Base-by-base conservation (phyloP, 1,140 invertebrate species). In the Apolygus lucorum region DNA sequence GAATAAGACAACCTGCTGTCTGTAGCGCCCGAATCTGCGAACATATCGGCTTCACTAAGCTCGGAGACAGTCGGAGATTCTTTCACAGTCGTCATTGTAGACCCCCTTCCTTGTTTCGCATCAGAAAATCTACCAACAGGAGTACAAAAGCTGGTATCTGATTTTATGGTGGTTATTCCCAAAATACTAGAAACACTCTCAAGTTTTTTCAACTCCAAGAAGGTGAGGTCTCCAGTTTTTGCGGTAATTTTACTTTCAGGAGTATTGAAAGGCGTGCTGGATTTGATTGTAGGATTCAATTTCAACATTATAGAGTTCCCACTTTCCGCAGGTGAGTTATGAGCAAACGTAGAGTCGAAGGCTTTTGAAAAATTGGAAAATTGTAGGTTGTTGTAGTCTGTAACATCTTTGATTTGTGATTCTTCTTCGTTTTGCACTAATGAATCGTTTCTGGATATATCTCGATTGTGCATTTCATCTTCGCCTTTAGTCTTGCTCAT, bases 31-130 rank as follows among this genome's bases (percentile, higher is more conserved):
- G 64, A 66, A 25, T 66, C 64, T 2, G 28, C 64, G 28, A 66
- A 66, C n/a, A 66, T 29, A 42, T 66, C 64, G 28, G 28, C 64
- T 21, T 28, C 64, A n/a, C 64, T 66, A 26, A 49, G 34, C 22
- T 59, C 54, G 4, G 54, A 59, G 11, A 59, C 11, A 4, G 22
- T 24, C 22, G 54, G 54, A 8, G 54, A 59, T 59, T 8, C 13
- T 11, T 14, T 14, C 22, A 21, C 11, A 11, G 34, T 42, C 34
- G 34, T 8, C 17, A 17, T 4, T 4, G 4, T 42, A 42, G 34
- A 17, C 4, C 34, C 4, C 4, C 17, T 17, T 42, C 34, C 34
- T 42, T 42, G 4, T 8, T 42, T 42, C 17, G 34, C 34, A 42
- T 8, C 4, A 17, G 34, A 42, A n/a, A n/a, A n/a, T n/a, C n/a